Percentiles rank a stretch among this genome's conserved stretches.
Evolutionary conservation across 2,113 vertebrate species (phyloP).

Genomic region (Aptenodytes forsteri): DNA sequence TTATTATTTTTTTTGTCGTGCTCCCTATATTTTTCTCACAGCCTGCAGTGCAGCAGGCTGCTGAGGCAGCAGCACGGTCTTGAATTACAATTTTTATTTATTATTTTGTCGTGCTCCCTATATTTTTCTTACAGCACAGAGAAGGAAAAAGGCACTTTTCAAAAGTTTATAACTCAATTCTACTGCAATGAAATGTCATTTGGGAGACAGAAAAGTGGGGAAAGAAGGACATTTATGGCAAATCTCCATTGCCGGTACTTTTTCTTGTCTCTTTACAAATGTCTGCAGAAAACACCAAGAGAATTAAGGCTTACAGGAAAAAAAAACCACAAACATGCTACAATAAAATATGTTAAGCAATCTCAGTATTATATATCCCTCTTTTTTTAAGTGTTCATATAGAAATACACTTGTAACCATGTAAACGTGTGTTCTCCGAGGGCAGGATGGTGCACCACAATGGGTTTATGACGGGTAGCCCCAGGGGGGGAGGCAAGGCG

Average conservation of each 20-base stretch:
- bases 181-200: not conserved
- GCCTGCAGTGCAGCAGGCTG: not conserved
- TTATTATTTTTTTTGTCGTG: constrained; percentile 7
- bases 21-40: not conserved
- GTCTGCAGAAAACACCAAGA: not conserved
- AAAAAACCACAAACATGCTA: not conserved
- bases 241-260: not conserved
- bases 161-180: constrained; percentile 32
- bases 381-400: not conserved
- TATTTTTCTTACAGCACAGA: not conserved
- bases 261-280: not conserved
- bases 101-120: not conserved
- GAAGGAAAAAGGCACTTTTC: constrained; percentile 17
- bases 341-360: not conserved
- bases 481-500: too few species aligned
- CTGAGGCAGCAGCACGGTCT: not conserved
- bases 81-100: not conserved
- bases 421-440: not conserved
- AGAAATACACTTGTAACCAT: not conserved
- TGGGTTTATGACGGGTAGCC: not conserved
- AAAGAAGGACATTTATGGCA: not conserved
- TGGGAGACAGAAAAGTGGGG: not conserved
- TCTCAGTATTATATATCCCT: not conserved
- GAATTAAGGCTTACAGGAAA: not conserved
- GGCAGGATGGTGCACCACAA: fast-evolving